Evolutionary conservation across 2,113 vertebrate species (phyloP), one percentile per base, ranked within the genome.

Genomic region (Piaya cayana): DNA sequence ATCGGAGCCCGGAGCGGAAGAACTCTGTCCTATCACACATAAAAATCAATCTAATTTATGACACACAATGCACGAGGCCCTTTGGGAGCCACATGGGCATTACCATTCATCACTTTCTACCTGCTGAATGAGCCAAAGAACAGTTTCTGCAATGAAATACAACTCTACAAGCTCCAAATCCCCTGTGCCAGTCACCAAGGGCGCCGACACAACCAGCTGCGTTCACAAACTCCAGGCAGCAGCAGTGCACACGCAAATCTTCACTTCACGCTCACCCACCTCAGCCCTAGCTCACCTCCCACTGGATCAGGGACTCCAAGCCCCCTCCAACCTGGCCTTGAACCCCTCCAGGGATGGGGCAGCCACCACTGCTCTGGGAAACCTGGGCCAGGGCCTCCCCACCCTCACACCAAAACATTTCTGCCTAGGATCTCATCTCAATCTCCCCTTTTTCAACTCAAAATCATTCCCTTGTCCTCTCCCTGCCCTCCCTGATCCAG

Each of bases 151-250:
- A 56, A 3, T 2, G 8, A 72, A 15, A 32, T 3, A 13, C 6
- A 56, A 3, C 58, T 12, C n/a, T 6, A 12, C 26, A 7, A 3
- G 21, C 67, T 34, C n/a, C 78, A 62, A 16, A 43, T 2, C 52
- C 6, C 27, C 63, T 18, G 39, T 1, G 3, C 22, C 13, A 7
- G 11, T 13, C 50, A 15, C 45, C 0, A 11, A 42, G 25, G 43
- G 20, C 29, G n/a, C 36, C 37, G 15, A 15, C 37, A 20, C 58
- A 18, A 37, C 5, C 3, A 0, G 34, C 53, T 72, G 53, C 43
- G 56, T 52, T 19, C 67, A 64, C 64, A 43, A 15, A 34, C 9
- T 3, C 75, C 49, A n/a, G 36, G 63, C 64, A 67, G 79, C 52
- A 63, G 17, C 16, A 26, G 26, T 0, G 1, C n/a, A 47, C 50